Base-by-base conservation (phyloP, 2,888 invertebrate species). In the Tetheella fluctuosa region DNA sequence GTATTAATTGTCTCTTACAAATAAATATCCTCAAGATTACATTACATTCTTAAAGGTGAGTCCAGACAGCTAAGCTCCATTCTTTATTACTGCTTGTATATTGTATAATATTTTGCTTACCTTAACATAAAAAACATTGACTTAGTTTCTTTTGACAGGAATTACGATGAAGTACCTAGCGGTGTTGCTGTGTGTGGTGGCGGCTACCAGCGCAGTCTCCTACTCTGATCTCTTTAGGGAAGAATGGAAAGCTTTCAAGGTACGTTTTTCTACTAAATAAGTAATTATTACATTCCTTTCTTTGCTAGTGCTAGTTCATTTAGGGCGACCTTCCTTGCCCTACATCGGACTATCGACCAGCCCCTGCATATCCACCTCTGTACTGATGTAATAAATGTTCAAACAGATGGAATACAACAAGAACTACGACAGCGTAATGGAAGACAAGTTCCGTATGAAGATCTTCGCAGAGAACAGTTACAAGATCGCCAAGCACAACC, bases 381-480 rank as follows among this genome's bases (percentile, higher is more conserved):
- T 34, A 20, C 48, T n/a, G 10, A 20, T 20, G 8, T 20, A 20
- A 48, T 8, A 20, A 20, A 1, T 48, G 20, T 48, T 34, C 23
- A 20, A 10, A 15, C 94, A 83, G 94, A 59, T 92, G 83, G 92
- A 95, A 77, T 96, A 96, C 84, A 86, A 89, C 23, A 96, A 97
- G 85, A 69, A 77, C 0, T 98, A 98, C 83, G 89, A 93, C 8
- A 95, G 93, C 76, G 95, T 95, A 1, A 93, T 95, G 0, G 98
- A 98, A 80, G 98, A 98, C 80, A 94, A 94, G 72, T 97, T 97
- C 90, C 95, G 98, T 57, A 95, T 97, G 95, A 97, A 98, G 90
- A 97, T 98, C 74, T 98, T 96, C 86, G 95, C 97, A 88, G 98
- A 98, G 84, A 98, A 98, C 88, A 96, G 95, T 76, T 95, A 96